These are phyloP conservation scores for Drosophila fuyamai DNA, from an alignment of 1,140 invertebrate genomes.

Conservation along the genomic window DNA sequence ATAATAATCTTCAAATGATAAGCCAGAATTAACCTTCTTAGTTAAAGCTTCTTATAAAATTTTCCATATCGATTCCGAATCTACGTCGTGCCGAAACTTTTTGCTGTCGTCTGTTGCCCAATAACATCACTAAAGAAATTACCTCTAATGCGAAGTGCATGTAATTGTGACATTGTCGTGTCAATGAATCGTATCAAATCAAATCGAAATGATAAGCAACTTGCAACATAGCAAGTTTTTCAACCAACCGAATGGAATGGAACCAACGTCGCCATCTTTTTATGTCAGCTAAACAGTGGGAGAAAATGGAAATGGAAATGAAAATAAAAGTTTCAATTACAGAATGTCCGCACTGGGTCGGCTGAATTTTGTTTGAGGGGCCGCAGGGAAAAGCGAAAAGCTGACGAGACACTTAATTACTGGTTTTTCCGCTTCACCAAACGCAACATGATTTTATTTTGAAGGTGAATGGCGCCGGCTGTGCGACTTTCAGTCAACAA, in stretches of 20 bases:
- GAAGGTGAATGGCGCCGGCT: constrained; percentile 68
- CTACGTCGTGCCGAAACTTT: constrained; percentile 32
- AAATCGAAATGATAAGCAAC: constrained; percentile 20
- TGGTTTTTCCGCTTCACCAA: constrained; percentile 70
- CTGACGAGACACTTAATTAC: constrained; percentile 71
- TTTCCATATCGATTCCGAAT: too few relatives aligned
- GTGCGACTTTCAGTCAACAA: constrained; percentile 12
- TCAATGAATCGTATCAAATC: constrained; percentile 53
- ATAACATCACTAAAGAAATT: constrained; percentile 59
- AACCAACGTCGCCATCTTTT: constrained; percentile 6
- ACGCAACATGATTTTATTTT: constrained; percentile 56
- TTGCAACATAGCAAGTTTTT: constrained; percentile 30
- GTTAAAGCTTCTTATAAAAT: too few relatives aligned
- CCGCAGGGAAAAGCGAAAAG: constrained; percentile 35
- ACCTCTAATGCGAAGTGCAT: constrained; percentile 32
- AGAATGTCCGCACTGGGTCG: constrained; percentile 42
- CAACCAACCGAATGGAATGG: constrained; percentile 18
- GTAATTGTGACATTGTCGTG: constrained; percentile 47
- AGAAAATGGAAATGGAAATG: constrained; percentile 58
- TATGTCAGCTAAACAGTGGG: constrained; percentile 16
- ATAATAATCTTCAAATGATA: too few relatives aligned
- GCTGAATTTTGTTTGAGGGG: constrained; percentile 17
- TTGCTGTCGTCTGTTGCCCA: constrained; percentile 15
- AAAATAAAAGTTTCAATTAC: constrained; percentile 81
- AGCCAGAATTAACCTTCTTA: too few relatives aligned